A percentile compares a stretch with the other conserved stretches of the same genome.
Conservation (phyloP, 2,113 vertebrate species). For the Vombatus ursinus region DNA sequence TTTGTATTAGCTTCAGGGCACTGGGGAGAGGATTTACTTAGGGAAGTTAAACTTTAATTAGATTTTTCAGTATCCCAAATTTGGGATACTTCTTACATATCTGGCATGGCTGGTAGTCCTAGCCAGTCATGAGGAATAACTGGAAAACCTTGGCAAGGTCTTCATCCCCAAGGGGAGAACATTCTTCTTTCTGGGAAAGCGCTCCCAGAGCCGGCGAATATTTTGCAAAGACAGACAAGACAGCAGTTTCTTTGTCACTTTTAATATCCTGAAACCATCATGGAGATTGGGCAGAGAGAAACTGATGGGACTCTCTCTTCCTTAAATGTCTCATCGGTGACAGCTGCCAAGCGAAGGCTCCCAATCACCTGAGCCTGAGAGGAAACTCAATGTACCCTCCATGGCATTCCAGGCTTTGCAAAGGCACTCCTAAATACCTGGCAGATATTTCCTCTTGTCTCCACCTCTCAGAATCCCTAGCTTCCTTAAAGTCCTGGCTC, state of each 20-base stretch:
- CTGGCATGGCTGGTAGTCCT: slow-evolving; percentile 28
- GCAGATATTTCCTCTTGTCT: not conserved
- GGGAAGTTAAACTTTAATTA: slow-evolving; percentile 9
- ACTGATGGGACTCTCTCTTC: not conserved
- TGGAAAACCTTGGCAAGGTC: slow-evolving; percentile 41
- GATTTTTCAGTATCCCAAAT: slow-evolving; percentile 7
- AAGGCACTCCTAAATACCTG: not conserved
- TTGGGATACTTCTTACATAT: slow-evolving; percentile 24
- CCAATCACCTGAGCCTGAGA: not conserved
- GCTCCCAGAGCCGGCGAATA: not conserved
- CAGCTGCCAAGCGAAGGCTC: slow-evolving; percentile 8
- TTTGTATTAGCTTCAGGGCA: not conserved
- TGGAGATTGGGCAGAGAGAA: slow-evolving; percentile 13
- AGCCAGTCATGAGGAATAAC: not conserved
- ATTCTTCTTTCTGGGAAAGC: not conserved
- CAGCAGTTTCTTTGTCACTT: slow-evolving; percentile 42
- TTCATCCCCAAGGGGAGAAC: not conserved
- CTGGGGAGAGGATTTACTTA: not conserved
- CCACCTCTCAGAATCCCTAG: not conserved
- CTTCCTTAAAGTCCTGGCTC: not conserved
- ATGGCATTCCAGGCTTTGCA: not conserved
- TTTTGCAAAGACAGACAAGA: slow-evolving; percentile 46
- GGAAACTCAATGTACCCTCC: slow-evolving; percentile 34
- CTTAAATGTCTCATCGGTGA: not conserved
- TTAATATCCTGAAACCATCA: slow-evolving; percentile 25